Evolutionary conservation across 2,113 vertebrate species (phyloP).

Genomic region (Oreochromis niloticus): DNA sequence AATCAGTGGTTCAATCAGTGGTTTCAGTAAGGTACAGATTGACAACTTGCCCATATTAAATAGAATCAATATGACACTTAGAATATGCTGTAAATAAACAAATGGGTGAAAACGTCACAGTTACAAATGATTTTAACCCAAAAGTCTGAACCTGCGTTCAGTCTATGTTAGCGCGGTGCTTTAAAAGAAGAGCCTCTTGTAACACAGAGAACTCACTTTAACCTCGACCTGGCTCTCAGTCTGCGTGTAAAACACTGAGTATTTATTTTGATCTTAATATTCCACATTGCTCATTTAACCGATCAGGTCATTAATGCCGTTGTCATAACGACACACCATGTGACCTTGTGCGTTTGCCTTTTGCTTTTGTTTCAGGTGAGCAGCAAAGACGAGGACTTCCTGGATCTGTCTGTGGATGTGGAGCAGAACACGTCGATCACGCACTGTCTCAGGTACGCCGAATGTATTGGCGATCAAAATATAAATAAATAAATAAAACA

Average conservation of each 20-base stretch:
- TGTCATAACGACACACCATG: fast-evolving
- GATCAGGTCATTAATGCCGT: background rate
- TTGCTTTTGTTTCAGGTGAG: constrained; percentile 73
- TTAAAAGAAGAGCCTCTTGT: background rate
- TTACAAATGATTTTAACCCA: background rate
- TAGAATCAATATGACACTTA: background rate
- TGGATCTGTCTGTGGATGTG: constrained; percentile 90
- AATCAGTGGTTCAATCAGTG: background rate
- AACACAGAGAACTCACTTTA: background rate
- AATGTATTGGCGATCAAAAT: background rate
- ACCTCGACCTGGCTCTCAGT: background rate
- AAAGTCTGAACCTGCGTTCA: fast-evolving
- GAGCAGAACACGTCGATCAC: constrained; percentile 95
- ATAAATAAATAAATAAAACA: background rate
- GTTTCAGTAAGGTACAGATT: background rate
- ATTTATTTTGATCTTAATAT: background rate
- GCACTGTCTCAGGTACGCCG: constrained; percentile 82
- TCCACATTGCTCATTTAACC: fast-evolving
- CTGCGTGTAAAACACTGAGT: background rate
- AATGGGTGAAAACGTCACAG: background rate
- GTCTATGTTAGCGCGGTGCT: background rate
- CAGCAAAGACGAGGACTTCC: constrained; percentile 93
- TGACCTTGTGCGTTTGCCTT: background rate
- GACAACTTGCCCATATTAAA: background rate
- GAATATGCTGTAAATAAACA: background rate